phyloP scores from a whole-genome alignment of 2,888 invertebrate genomes.

The Acrobasis consociella region DNA sequence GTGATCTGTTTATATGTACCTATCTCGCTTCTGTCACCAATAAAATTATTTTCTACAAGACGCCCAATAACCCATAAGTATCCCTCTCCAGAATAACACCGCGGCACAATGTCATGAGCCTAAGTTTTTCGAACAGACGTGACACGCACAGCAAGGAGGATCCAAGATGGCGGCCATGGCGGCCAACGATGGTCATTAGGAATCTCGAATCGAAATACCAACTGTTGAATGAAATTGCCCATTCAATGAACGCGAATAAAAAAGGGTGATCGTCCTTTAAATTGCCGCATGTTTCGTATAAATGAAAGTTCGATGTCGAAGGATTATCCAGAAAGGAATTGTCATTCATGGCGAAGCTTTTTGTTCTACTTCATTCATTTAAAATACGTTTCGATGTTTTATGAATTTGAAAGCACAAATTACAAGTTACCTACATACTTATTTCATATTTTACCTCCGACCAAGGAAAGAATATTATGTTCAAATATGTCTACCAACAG shows the following conservation, averaged over 20 bases:
- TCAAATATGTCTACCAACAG: too few species aligned
- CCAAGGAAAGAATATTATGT: too few species aligned
- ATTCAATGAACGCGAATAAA: conserved; percentile 34
- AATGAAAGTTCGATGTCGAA: background rate
- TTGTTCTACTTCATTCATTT: background rate
- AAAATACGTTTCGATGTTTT: conserved; percentile 1
- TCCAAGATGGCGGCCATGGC: conserved; percentile 21
- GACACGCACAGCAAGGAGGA: conserved; percentile 37
- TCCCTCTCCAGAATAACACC: conserved; percentile 6
- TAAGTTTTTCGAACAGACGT: conserved; percentile 31
- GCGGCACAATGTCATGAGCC: background rate
- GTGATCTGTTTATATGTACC: background rate
- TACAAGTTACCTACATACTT: background rate
- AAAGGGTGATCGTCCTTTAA: conserved; percentile 10
- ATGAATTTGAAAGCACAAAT: background rate
- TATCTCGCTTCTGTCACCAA: background rate
- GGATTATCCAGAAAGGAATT: background rate
- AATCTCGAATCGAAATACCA: conserved; percentile 17
- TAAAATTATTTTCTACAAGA: too few species aligned
- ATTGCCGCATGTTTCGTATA: background rate
- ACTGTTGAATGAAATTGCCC: conserved; percentile 35
- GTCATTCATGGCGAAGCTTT: conserved; percentile 4
- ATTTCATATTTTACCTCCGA: too few species aligned
- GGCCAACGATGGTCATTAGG: background rate
- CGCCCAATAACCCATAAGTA: background rate